Evolutionary conservation across 2,113 vertebrate genomes (phyloP).

Genomic region (Dicrurus megarhynchus): DNA sequence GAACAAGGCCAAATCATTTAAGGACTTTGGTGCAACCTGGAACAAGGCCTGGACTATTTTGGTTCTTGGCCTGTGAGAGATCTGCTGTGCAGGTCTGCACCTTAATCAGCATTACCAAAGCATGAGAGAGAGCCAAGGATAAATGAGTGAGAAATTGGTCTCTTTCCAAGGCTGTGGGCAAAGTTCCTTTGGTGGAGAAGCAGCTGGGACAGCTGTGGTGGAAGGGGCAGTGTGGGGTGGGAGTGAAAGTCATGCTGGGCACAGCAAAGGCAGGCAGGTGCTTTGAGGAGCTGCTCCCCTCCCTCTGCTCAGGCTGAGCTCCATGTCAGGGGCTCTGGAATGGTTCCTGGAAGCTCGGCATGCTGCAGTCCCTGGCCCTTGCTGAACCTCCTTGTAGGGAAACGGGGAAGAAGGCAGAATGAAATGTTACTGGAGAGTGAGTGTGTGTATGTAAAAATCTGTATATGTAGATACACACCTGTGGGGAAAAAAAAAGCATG

Average conservation of each 20-base stretch:
- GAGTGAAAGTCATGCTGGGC: background rate
- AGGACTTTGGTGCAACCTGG: conserved; percentile 9
- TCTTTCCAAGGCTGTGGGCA: background rate
- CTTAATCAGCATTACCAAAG: background rate
- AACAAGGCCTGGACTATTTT: background rate
- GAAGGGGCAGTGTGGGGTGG: background rate
- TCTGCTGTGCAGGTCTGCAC: background rate
- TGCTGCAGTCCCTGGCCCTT: background rate
- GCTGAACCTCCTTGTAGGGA: background rate
- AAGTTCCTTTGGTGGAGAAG: background rate
- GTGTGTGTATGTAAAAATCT: background rate
- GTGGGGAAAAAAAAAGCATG: background rate
- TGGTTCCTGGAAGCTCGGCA: background rate
- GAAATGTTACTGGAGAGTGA: background rate
- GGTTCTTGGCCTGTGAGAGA: background rate
- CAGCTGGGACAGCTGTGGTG: background rate
- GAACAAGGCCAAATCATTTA: background rate
- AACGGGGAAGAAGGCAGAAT: background rate
- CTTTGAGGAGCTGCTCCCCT: background rate
- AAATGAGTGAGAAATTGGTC: background rate
- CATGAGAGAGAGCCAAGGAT: background rate
- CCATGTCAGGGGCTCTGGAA: background rate
- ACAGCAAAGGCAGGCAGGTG: background rate
- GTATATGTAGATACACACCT: rapidly evolving
- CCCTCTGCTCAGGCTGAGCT: background rate